Evolutionary conservation across 2,888 invertebrate genomes (phyloP), one percentile per base, ranked within the genome.

Genomic region (Aporophyla nigra): DNA sequence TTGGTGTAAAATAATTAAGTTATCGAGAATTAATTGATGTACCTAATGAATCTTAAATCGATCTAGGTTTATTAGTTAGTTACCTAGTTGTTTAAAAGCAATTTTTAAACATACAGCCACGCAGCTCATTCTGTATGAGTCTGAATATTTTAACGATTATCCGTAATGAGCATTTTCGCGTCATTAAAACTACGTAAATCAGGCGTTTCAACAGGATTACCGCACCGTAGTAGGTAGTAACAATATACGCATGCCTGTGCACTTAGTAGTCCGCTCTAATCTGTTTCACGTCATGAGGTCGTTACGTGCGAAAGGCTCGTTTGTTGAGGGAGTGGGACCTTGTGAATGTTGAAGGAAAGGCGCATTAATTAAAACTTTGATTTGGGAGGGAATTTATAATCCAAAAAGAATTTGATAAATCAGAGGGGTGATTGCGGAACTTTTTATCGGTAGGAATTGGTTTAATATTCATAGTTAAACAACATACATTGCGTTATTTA

Each of bases 1-100:
- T 70, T 54, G 40, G 53, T 49, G 53, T 70, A 74, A 73, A 78
- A 54, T 54, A 21, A 66, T 73, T 62, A 62, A 24, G n/a, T 56
- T 78, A 58, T 43, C 14, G 14, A 21, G 27, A 59, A 65, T 59
- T 24, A 7, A 67, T 61, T 59, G 16, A 43, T 7, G 12, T 24
- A n/a, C n/a, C n/a, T n/a, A 68, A 27, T 53, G n/a, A 46, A 21
- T 58, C 9, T 16, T 33, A 59, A 54, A 24, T 61, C 7, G 9
- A 54, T 33, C 16, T 53, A 21, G 9, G 12, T 56, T 71, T 40
- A n/a, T 58, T 27, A 14, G 24, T 43, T 27, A 14, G 24, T 43
- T 43, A 43, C 7, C 33, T 33, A 33, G 33, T 56, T 56, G 56
- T 56, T 16, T 27, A 24, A 24, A n/a, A 56, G 6, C 24, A 14